Evolutionary conservation across 1,140 invertebrate species (phyloP).

Genomic region (Achatina immaculata): DNA sequence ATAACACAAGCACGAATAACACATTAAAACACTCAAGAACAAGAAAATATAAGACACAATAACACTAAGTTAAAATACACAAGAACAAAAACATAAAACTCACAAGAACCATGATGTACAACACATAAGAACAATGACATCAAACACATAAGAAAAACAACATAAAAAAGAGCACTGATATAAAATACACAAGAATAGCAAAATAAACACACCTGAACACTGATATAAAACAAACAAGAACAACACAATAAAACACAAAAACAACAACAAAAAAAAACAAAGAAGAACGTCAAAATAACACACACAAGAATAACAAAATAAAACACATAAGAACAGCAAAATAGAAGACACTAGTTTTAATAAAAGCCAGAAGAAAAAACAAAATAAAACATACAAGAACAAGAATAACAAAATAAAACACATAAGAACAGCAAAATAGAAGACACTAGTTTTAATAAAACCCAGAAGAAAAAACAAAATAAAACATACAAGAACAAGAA

Average conservation of each 20-base stretch:
- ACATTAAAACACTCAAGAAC: no score
- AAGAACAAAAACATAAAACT: conserved; percentile 1
- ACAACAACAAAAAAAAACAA: neutral
- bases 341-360: neutral
- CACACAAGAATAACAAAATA: neutral
- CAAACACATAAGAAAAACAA: neutral
- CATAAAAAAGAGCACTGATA: neutral
- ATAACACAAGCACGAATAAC: neutral
- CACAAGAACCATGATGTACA: neutral
- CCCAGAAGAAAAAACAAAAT: neutral
- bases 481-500: neutral
- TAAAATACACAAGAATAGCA: neutral
- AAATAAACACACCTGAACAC: neutral
- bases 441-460: neutral
- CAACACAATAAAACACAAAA: neutral
- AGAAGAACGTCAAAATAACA: neutral
- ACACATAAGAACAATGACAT: neutral
- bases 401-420: conserved; percentile 6
- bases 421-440: neutral
- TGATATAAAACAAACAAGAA: neutral
- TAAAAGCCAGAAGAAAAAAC: neutral
- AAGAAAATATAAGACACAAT: neutral
- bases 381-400: neutral
- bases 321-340: neutral
- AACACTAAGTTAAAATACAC: neutral